These are phyloP conservation scores for Callimorpha dominula DNA, from an alignment of 2,888 invertebrate species.

Conservation along the genomic window DNA sequence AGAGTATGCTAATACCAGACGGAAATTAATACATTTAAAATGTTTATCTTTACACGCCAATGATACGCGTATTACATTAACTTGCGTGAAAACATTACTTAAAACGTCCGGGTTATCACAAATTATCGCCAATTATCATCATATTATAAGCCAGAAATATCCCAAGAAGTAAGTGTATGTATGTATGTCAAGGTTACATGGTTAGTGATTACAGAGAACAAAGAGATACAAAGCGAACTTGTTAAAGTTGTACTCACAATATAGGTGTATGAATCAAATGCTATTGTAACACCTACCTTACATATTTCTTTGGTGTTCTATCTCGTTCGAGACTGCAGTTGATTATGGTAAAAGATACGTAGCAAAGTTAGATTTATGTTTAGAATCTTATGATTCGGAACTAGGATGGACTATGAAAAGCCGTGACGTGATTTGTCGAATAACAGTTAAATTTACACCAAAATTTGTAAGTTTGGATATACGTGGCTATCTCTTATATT, in stretches of 20 bases:
- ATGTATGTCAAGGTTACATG: conserved; percentile 10
- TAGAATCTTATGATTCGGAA: too few relatives aligned
- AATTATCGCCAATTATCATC: conserved; percentile 40
- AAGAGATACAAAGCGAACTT: background rate
- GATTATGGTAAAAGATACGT: too few relatives aligned
- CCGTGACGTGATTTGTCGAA: too few relatives aligned
- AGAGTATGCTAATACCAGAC: too few relatives aligned
- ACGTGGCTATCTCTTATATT: too few relatives aligned
- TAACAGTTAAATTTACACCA: too few relatives aligned
- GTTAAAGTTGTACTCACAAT: background rate
- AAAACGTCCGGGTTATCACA: conserved; percentile 10
- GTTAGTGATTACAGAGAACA: conserved; percentile 1
- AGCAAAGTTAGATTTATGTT: too few relatives aligned
- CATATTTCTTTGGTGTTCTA: background rate
- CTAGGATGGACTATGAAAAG: too few relatives aligned
- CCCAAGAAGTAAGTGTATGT: conserved; percentile 2
- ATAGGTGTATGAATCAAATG: background rate
- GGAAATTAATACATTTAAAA: background rate
- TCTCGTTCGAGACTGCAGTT: background rate
- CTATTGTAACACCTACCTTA: background rate
- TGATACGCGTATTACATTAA: background rate
- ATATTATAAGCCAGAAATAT: conserved; percentile 35
- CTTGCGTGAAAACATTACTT: background rate
- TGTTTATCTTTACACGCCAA: background rate
- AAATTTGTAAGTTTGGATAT: too few relatives aligned